Evolutionary conservation across 1,140 invertebrate species (phyloP).

Genomic region (Tetramorium parvispinum): DNA sequence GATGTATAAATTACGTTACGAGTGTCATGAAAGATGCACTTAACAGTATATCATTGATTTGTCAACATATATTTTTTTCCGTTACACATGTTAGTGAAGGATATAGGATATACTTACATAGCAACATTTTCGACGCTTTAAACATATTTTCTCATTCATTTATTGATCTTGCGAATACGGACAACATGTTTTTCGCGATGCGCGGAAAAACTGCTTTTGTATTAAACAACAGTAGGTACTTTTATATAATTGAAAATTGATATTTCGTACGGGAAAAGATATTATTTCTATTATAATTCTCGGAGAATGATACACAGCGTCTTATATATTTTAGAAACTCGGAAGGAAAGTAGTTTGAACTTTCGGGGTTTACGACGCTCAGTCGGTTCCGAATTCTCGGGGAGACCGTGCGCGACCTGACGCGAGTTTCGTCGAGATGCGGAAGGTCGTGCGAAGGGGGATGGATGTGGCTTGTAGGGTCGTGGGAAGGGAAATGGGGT

Average conservation of each 20-base stretch:
- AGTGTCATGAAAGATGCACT: background rate
- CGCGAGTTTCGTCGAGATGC: slow-evolving; percentile 60
- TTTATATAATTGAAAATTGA: slow-evolving; percentile 19
- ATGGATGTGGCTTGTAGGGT: slow-evolving; percentile 70
- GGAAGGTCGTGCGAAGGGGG: slow-evolving; percentile 58
- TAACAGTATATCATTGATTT: background rate
- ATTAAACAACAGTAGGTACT: background rate
- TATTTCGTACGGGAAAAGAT: background rate
- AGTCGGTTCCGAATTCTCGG: slow-evolving; percentile 52
- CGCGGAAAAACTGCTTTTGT: background rate
- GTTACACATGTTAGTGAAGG: background rate
- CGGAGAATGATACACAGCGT: background rate
- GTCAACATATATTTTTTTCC: background rate
- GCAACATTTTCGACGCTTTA: background rate
- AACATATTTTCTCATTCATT: slow-evolving; percentile 32
- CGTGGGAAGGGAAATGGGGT: slow-evolving; percentile 75
- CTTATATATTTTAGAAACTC: slow-evolving; percentile 26
- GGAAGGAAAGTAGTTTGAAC: slow-evolving; percentile 39
- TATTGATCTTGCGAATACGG: background rate
- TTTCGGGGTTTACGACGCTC: slow-evolving; percentile 40
- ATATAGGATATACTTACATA: background rate
- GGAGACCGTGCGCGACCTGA: slow-evolving; percentile 64
- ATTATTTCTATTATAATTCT: slow-evolving; percentile 10
- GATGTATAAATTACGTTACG: background rate
- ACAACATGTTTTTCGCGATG: slow-evolving; percentile 13